Evolutionary conservation across 2,113 vertebrate species (phyloP).

Genomic region (Progne subis): DNA sequence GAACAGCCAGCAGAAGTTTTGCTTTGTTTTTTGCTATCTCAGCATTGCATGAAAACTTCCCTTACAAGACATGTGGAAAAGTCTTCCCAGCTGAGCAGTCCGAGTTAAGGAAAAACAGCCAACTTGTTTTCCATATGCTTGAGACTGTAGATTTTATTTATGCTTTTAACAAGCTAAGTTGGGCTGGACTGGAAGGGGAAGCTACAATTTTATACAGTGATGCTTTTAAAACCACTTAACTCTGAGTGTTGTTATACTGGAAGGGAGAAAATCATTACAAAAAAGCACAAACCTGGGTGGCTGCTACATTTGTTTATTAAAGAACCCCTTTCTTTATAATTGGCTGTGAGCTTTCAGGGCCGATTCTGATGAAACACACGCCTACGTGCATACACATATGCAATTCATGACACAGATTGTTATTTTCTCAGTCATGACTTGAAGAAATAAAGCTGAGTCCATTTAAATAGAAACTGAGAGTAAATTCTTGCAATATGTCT

Average conservation of each 20-base stretch:
- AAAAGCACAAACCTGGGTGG: neutral
- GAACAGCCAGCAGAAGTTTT: neutral
- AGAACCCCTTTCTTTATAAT: constrained; percentile 34
- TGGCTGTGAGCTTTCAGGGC: constrained; percentile 30
- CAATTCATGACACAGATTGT: constrained; percentile 12
- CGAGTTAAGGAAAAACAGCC: neutral
- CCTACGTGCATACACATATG: neutral
- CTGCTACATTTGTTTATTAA: constrained; percentile 47
- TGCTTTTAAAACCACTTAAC: constrained; percentile 63
- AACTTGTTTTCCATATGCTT: neutral
- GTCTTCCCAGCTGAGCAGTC: neutral
- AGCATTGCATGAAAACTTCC: constrained; percentile 6
- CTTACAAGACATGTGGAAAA: neutral
- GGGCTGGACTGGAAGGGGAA: constrained; percentile 13
- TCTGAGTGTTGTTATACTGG: constrained; percentile 35
- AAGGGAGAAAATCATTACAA: constrained; percentile 32
- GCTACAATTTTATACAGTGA: constrained; percentile 62
- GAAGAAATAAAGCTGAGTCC: constrained; percentile 27
- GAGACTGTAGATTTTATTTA: constrained; percentile 49
- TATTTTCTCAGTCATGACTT: constrained; percentile 34
- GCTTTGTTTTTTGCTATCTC: constrained; percentile 32
- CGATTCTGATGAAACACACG: constrained; percentile 35
- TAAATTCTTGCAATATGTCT: neutral
- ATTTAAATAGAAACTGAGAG: neutral
- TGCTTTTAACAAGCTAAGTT: constrained; percentile 38